These are phyloP conservation scores for Notospermus geniculatus DNA, from an alignment of 1,140 invertebrate species.

Conservation along the genomic window DNA sequence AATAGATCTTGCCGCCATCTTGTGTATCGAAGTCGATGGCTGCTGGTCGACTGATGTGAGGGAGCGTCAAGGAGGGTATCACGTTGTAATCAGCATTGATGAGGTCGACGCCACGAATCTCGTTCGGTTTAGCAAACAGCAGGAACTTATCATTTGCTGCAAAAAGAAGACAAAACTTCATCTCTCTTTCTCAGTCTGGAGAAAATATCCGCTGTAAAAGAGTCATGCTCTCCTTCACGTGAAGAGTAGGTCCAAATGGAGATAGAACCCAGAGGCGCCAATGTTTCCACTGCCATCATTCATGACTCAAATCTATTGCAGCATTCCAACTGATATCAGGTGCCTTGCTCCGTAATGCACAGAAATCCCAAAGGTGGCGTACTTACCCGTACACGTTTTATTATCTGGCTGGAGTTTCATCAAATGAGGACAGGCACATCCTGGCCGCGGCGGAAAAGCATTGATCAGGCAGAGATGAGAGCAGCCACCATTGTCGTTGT, in stretches of 20 bases:
- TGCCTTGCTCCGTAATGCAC: too few species aligned
- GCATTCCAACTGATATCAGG: too few species aligned
- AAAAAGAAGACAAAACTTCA: slow-evolving; percentile 37
- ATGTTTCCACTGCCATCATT: too few species aligned
- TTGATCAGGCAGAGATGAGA: slow-evolving; percentile 67
- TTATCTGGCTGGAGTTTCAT: slow-evolving; percentile 65
- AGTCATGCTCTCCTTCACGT: too few species aligned
- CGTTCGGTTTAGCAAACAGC: slow-evolving; percentile 70
- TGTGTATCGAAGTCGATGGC: slow-evolving; percentile 71
- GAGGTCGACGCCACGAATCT: slow-evolving; percentile 80
- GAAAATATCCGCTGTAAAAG: too few species aligned
- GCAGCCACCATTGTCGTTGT: slow-evolving; percentile 62
- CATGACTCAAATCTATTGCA: too few species aligned
- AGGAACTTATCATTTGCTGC: slow-evolving; percentile 73
- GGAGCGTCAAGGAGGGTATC: slow-evolving; percentile 71
- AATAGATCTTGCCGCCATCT: slow-evolving; percentile 70
- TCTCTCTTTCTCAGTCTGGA: too few species aligned
- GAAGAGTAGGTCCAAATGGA: too few species aligned
- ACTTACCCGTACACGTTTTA: too few species aligned
- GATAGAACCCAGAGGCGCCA: too few species aligned
- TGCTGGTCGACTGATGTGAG: slow-evolving; percentile 61
- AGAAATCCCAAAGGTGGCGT: too few species aligned
- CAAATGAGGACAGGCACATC: slow-evolving; percentile 77
- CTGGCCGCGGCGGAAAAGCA: slow-evolving; percentile 54
- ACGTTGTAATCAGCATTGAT: slow-evolving; percentile 72